Evolutionary conservation across 2,113 vertebrate species (phyloP), one percentile per base, ranked within the genome.

Genomic region (Sinocyclocheilus anshuiensis): DNA sequence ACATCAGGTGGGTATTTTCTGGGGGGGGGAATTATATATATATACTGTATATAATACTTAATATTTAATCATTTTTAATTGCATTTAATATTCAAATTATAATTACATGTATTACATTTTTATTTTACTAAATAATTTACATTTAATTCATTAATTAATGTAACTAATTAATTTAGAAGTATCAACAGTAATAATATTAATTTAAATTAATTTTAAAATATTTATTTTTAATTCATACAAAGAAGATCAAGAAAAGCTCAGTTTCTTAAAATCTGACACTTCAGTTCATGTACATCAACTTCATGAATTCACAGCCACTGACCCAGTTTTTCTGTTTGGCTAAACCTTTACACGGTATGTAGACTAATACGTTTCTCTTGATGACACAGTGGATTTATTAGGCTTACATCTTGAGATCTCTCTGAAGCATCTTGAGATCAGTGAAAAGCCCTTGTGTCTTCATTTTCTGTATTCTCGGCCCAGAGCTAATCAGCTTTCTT

Each of bases 1-100:
- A 93, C 96, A 96, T 89, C 97, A 99, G 98, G 98, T 99, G 45
- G 48, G 75, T 77, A 4, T 12, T 26, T 63, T 22, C 55, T 50
- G 50, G 29, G 29, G 29, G 29, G 29, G 29, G 29, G 3, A 33
- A 33, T 33, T 33, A 33, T 0, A 33, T 33, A 33, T 33, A 33
- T 33, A 29, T n/a, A n/a, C 26, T 26, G 26, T 26, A 26, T 26
- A 26, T 26, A 26, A 39, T 7, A 7, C 39, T 39, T 39, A 42
- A 9, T 42, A 42, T 42, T 42, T 42, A 42, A 42, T 1, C 1
- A 42, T 57, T 20, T 57, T 57, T 39, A 20, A 7, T 57, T 20
- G 4, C 6, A 20, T 20, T 8, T 57, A 57, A 20, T 57, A 22
- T 22, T 57, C 7, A 57, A 57, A 22, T 22, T 20, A 2, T 9